Evolutionary conservation across 2,113 vertebrate genomes (phyloP).

Genomic region (Aegotheles bennettii): DNA sequence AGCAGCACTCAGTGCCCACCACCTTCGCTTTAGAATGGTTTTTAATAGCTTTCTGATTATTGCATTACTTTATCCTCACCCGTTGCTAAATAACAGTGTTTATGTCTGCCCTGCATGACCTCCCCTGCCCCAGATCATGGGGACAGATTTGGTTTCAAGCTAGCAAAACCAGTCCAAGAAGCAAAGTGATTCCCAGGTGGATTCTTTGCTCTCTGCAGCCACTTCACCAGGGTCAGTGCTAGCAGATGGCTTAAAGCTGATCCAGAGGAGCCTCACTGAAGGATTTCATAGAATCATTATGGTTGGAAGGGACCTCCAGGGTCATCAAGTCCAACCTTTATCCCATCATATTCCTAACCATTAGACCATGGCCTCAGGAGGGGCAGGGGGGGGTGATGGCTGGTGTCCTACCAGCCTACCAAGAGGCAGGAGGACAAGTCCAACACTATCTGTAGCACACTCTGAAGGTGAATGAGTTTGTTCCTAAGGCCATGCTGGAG

Average conservation of each 20-base stretch:
- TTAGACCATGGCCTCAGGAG: no score
- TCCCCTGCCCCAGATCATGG: accelerated
- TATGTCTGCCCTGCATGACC: neutral
- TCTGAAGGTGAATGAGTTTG: neutral
- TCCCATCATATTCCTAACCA: no score
- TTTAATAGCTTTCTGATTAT: neutral
- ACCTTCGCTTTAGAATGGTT: neutral
- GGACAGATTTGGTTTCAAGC: neutral
- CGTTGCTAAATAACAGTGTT: neutral
- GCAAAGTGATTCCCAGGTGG: neutral
- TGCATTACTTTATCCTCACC: neutral
- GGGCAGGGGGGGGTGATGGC: no score
- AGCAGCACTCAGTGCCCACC: accelerated
- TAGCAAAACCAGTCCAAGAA: neutral
- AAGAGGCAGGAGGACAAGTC: neutral
- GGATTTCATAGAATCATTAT: no score
- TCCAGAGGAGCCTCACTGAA: neutral
- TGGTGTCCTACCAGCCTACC: no score
- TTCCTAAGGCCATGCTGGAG: neutral
- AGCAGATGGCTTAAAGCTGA: neutral
- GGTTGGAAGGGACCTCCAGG: no score
- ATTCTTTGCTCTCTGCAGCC: neutral
- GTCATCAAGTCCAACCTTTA: no score
- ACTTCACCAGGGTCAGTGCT: neutral
- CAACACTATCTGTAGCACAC: accelerated